phyloP scores from a whole-genome alignment of 2,113 vertebrate species.

The Plotosus lineatus region DNA sequence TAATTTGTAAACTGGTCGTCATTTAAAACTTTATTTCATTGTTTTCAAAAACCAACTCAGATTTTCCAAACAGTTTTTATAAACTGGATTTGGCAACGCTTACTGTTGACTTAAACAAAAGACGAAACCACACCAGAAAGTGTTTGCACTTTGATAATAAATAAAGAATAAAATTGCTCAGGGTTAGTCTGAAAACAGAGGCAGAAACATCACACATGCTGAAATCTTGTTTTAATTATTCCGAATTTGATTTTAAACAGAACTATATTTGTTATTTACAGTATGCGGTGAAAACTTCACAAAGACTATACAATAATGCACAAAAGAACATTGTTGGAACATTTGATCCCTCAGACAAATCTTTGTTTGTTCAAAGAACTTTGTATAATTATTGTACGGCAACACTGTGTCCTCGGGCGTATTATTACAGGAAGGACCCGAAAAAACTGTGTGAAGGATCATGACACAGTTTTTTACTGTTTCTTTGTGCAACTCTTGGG shows the following conservation, averaged over 20 bases:
- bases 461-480: constrained; percentile 22
- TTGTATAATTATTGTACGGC: constrained; percentile 5
- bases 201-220: not conserved
- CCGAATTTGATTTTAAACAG: not conserved
- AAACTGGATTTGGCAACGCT: not conserved
- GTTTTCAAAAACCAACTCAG: not conserved
- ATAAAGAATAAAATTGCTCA: not conserved
- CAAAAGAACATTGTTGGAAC: constrained; percentile 36
- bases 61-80: not conserved
- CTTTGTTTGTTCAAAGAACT: constrained; percentile 1
- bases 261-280: not conserved
- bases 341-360: constrained; percentile 11
- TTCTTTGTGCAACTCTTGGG: constrained; percentile 21
- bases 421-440: constrained; percentile 21
- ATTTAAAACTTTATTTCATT: not conserved
- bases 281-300: not conserved
- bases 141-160: constrained; percentile 21
- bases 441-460: not conserved
- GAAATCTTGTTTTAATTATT: constrained; percentile 10
- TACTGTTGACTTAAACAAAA: not conserved
- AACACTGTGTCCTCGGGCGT: constrained; percentile 15
- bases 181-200: not conserved
- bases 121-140: not conserved
- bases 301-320: constrained; percentile 25
- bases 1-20: not conserved